Conservation (phyloP, 2,888 invertebrate species). For the Epinotia bilunana region DNA sequence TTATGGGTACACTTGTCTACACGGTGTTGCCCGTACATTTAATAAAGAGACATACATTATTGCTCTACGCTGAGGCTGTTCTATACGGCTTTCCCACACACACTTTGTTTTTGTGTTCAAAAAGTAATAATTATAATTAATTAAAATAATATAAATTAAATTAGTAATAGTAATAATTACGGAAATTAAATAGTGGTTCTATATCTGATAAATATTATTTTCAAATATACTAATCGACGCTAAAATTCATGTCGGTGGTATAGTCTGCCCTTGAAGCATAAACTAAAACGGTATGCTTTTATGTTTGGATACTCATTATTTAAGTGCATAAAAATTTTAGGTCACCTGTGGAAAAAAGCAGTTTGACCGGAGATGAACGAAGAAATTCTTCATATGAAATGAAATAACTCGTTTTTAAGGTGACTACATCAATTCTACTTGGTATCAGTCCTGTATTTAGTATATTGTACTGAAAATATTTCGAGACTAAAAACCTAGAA, state of each 20-base stretch:
- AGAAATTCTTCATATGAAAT: background rate
- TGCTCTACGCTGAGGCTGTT: too few relatives aligned
- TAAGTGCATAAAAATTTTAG: background rate
- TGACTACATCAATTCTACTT: background rate
- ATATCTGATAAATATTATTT: background rate
- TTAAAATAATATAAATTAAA: too few relatives aligned
- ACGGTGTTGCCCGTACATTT: too few relatives aligned
- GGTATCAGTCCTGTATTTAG: background rate
- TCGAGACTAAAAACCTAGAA: slow-evolving; percentile 3
- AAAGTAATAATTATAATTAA: too few relatives aligned
- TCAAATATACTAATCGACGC: background rate
- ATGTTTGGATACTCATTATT: background rate
- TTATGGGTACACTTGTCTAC: too few relatives aligned
- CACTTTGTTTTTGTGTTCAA: too few relatives aligned
- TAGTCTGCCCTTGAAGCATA: background rate
- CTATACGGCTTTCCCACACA: too few relatives aligned
- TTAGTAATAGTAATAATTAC: too few relatives aligned
- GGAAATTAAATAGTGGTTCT: too few relatives aligned
- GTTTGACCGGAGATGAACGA: background rate
- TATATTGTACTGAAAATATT: background rate
- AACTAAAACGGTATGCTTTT: background rate
- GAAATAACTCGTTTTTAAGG: background rate
- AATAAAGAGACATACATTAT: too few relatives aligned
- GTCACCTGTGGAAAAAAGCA: background rate
- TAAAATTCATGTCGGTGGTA: background rate